Conservation (phyloP, 2,113 vertebrate genomes). For the Willisornis vidua region DNA sequence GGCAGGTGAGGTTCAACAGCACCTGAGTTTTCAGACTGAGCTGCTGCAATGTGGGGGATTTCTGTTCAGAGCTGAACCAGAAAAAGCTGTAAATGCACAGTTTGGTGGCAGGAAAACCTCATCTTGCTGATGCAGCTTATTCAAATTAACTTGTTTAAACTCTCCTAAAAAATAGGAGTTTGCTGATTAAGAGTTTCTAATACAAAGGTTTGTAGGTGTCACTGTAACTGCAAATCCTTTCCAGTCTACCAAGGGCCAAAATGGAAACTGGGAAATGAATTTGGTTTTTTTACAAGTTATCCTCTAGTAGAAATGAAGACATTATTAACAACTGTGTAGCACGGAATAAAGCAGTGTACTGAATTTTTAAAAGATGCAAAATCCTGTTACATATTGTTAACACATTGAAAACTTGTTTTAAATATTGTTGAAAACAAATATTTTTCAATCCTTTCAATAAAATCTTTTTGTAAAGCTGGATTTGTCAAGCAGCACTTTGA, state of each 20-base stretch:
- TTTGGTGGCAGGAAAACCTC: neutral
- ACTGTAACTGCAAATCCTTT: neutral
- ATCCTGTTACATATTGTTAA: constrained; percentile 74
- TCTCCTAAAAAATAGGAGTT: neutral
- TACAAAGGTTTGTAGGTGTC: neutral
- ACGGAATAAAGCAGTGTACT: neutral
- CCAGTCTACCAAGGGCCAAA: neutral
- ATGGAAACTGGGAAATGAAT: neutral
- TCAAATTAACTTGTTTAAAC: neutral
- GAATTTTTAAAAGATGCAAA: constrained; percentile 40
- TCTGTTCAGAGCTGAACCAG: neutral
- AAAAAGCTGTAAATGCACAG: neutral
- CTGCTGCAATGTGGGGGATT: neutral
- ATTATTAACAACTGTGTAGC: neutral
- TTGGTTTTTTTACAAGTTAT: neutral
- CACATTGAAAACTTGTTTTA: constrained; percentile 71
- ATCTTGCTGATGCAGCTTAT: neutral
- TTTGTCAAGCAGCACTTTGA: neutral
- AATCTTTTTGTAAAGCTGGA: constrained; percentile 68
- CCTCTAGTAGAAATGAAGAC: neutral
- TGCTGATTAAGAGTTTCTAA: neutral
- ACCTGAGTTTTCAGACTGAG: neutral
- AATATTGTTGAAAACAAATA: constrained; percentile 73
- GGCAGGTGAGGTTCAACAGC: neutral
- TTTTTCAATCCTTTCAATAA: constrained; percentile 87